These are phyloP conservation scores for Ctenochaetus hawaiiensis DNA, from an alignment of 2,797 vertebrate genomes.

Conservation along the genomic window DNA sequence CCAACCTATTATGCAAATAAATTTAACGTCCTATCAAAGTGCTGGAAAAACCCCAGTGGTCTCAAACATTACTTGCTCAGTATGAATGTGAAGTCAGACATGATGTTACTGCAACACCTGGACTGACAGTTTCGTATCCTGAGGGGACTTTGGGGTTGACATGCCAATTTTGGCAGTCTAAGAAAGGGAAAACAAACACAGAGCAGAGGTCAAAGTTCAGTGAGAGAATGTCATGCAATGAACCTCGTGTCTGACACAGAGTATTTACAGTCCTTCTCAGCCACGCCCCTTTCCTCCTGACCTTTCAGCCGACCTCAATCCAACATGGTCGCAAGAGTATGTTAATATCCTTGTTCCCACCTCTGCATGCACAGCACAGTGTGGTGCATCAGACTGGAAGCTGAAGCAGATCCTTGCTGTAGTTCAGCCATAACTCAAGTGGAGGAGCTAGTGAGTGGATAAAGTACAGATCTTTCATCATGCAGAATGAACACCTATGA, in stretches of 20 bases:
- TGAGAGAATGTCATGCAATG: slow-evolving; percentile 40
- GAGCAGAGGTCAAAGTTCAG: slow-evolving; percentile 59
- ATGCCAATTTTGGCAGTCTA: slow-evolving; percentile 25
- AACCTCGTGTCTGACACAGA: slow-evolving; percentile 34
- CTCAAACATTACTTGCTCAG: not conserved
- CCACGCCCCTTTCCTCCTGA: slow-evolving; percentile 26
- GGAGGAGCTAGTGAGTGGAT: slow-evolving; percentile 19
- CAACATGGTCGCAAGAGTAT: slow-evolving; percentile 26
- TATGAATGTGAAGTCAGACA: not conserved
- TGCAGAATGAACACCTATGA: slow-evolving; percentile 45
- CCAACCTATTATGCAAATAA: slow-evolving; percentile 19
- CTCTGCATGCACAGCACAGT: slow-evolving; percentile 12
- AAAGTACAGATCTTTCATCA: slow-evolving; percentile 52
- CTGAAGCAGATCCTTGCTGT: slow-evolving; percentile 8
- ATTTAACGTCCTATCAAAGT: slow-evolving; percentile 16
- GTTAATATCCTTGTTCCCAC: slow-evolving; percentile 45
- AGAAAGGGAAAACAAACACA: slow-evolving; percentile 55
- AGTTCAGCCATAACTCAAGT: slow-evolving; percentile 31
- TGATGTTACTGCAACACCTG: not conserved
- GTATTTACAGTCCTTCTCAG: slow-evolving; percentile 48
- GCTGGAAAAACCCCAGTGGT: not conserved
- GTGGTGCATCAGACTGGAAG: not conserved
- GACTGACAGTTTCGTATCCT: not conserved
- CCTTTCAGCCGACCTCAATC: slow-evolving; percentile 59
- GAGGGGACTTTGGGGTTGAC: not conserved